phyloP scores from a whole-genome alignment of 2,888 invertebrate genomes.

The Cantharis rustica region DNA sequence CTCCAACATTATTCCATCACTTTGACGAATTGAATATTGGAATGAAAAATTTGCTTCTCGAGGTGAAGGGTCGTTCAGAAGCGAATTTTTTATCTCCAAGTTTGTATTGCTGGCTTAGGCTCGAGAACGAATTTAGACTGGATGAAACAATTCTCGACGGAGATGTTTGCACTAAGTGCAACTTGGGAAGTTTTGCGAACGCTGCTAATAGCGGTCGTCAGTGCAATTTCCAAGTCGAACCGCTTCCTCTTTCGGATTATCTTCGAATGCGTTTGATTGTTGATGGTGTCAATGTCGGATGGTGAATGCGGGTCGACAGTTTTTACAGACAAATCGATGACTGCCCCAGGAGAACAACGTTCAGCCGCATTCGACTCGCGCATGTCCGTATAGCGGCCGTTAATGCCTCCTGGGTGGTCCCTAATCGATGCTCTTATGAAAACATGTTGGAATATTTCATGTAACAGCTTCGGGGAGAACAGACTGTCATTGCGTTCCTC shows the following conservation, averaged over 20 bases:
- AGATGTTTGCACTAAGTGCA: constrained; percentile 30
- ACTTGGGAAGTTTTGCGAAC: constrained; percentile 26
- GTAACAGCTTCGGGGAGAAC: constrained; percentile 9
- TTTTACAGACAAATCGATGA: constrained; percentile 38
- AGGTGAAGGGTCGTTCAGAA: background rate
- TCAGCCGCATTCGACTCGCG: constrained; percentile 36
- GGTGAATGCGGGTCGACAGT: constrained; percentile 35
- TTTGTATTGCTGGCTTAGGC: background rate
- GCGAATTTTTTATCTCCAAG: background rate
- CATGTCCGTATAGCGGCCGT: constrained; percentile 34
- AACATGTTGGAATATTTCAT: constrained; percentile 31
- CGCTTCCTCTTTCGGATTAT: constrained; percentile 28
- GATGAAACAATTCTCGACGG: constrained; percentile 24
- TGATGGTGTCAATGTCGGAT: constrained; percentile 33
- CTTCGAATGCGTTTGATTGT: constrained; percentile 29
- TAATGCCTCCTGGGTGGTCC: constrained; percentile 36
- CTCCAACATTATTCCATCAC: background rate
- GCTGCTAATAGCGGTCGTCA: constrained; percentile 28
- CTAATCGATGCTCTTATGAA: constrained; percentile 35
- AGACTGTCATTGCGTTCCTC: constrained; percentile 6
- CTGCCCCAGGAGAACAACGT: constrained; percentile 34
- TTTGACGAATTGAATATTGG: background rate
- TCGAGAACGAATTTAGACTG: background rate
- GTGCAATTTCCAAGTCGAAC: constrained; percentile 31
- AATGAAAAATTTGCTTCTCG: background rate